Base-by-base conservation (phyloP, 1,140 invertebrate genomes). In the Drosophila elegans region DNA sequence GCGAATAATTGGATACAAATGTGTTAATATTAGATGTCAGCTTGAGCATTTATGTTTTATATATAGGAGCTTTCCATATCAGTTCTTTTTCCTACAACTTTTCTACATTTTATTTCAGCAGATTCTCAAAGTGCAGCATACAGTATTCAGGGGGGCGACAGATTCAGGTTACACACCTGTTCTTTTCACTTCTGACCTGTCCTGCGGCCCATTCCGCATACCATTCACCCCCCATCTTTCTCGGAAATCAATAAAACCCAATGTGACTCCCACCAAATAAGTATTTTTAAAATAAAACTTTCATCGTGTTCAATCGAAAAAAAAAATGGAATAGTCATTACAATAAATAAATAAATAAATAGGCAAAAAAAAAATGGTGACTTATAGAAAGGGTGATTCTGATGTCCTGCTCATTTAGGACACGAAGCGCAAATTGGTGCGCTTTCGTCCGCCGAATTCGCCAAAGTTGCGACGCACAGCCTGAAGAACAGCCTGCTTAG, bases 281-380 rank as follows among this genome's bases (percentile, higher is more conserved):
- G 25, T 29, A 39, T 25, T 60, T 51, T 13, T 16, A 27, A 51
- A 51, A 16, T 36, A n/a, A 49, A 59, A 45, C n/a, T 55, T 60
- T 61, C 68, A 61, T 61, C 32, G 7, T 4, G 27, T 51, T 63
- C 38, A 25, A 60, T 60, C 27, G 21, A 34, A 51, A 48, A 80
- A 74, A 76, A 73, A 60, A 39, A 29, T 49, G 32, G 29, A 25
- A 11, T 13, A 36, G 1, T 16, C 46, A 62, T 68, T 60, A 78
- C 51, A 81, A 86, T 81, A 81, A 76, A 78, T 75, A 77, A 82
- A 80, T 84, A 86, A 86, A 83, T 86, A 85, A 81, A 73, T 85
- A 71, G 10, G 25, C 53, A 25, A 78, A 69, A 52, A 69, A 52
- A 78, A 83, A 80, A 62, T 57, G 66, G 42, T 36, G 10, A n/a